Evolutionary conservation across 2,797 vertebrate species (phyloP).

Genomic region (Erpetoichthys calabaricus): DNA sequence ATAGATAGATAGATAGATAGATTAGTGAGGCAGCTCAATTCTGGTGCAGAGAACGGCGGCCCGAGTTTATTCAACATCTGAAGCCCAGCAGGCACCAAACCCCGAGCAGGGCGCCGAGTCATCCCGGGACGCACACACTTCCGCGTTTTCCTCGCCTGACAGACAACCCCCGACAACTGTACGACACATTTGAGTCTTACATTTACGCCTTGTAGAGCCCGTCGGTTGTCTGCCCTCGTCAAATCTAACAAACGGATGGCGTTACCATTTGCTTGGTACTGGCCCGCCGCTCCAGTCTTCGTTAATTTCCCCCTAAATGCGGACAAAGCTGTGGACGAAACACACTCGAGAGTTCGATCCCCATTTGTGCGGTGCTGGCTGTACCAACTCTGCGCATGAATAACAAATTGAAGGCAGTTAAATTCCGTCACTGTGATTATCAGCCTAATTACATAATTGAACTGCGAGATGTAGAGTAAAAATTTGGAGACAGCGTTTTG

Average conservation of each 20-base stretch:
- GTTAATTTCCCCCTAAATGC: constrained; percentile 12
- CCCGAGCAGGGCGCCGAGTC: no score
- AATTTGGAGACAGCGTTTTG: constrained; percentile 31
- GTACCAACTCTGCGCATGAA: constrained; percentile 40
- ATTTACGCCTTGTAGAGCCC: no score
- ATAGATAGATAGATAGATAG: no score
- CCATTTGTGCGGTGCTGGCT: constrained; percentile 13
- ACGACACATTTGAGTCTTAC: no score
- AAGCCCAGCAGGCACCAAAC: no score
- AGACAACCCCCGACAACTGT: no score
- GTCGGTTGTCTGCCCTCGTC: no score
- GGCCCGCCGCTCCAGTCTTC: constrained; percentile 25
- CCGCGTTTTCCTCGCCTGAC: no score
- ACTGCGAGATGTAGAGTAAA: constrained; percentile 29
- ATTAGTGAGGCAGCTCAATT: no score
- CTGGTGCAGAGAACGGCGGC: no score
- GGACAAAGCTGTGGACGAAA: constrained; percentile 22
- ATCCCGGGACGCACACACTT: no score
- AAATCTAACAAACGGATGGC: constrained; percentile 15
- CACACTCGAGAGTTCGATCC: constrained; percentile 19
- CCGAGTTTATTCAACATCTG: no score
- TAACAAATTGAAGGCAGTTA: constrained; percentile 40
- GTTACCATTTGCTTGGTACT: constrained; percentile 14
- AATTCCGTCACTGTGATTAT: constrained; percentile 43
- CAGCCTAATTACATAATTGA: constrained; percentile 42